These are phyloP conservation scores for Hirtodrosophila histrioides DNA, from an alignment of 2,888 invertebrate species.

Conservation along the genomic window DNA sequence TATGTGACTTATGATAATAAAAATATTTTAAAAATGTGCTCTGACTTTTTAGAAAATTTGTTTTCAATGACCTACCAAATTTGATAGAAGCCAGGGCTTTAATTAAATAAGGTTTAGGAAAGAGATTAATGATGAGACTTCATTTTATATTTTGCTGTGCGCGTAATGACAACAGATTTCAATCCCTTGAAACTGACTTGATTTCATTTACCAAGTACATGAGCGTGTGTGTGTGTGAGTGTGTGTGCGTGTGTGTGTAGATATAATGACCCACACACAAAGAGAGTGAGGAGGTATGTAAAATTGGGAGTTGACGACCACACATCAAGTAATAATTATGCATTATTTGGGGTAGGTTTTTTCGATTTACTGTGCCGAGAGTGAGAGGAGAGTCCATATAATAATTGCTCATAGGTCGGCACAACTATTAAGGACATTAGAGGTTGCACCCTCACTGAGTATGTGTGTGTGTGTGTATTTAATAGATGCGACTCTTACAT, in stretches of 20 bases:
- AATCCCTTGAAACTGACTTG: constrained; percentile 40
- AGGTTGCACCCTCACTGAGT: constrained; percentile 59
- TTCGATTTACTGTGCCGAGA: neutral
- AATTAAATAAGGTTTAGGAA: no score
- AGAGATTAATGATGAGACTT: constrained; percentile 22
- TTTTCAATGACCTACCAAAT: no score
- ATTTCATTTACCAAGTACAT: constrained; percentile 32
- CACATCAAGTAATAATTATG: constrained; percentile 75
- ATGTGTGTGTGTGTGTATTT: constrained; percentile 8
- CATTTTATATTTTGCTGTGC: constrained; percentile 35
- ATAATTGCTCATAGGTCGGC: constrained; percentile 65
- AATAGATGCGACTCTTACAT: constrained; percentile 33
- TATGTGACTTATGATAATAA: no score
- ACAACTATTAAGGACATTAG: constrained; percentile 71
- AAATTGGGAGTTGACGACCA: constrained; percentile 55
- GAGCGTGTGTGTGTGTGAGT: neutral
- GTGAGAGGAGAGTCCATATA: constrained; percentile 17
- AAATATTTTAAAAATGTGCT: no score
- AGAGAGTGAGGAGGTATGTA: constrained; percentile 23
- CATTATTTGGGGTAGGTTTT: constrained; percentile 74
- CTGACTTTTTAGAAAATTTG: no score
- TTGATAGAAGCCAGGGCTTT: no score
- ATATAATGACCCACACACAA: constrained; percentile 22
- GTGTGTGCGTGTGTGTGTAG: neutral
- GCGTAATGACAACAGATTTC: constrained; percentile 45